Conservation (phyloP, 2,797 vertebrate genomes). For the Borostomias antarcticus region DNA sequence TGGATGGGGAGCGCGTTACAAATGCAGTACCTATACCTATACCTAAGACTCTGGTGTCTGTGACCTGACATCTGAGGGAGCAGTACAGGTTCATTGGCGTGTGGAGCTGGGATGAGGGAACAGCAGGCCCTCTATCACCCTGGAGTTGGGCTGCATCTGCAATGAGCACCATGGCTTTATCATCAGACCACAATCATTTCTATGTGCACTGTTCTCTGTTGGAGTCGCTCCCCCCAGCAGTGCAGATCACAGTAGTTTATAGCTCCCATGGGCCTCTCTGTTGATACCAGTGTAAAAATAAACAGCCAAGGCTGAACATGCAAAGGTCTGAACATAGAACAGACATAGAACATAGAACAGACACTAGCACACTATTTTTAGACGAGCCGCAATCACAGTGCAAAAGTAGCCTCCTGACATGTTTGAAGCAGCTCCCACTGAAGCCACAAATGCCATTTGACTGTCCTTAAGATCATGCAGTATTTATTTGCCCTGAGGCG, state of each 20-base stretch:
- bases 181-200: slow-evolving; percentile 39
- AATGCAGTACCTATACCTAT: background rate
- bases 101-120: slow-evolving; percentile 19
- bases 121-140: slow-evolving; percentile 13
- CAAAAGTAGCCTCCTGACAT: slow-evolving; percentile 60
- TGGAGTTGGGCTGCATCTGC: slow-evolving; percentile 7
- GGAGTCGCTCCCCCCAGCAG: slow-evolving; percentile 51
- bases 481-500: slow-evolving; percentile 45
- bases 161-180: slow-evolving; percentile 31
- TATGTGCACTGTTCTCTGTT: slow-evolving; percentile 31
- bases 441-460: slow-evolving; percentile 57
- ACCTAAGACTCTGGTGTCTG: slow-evolving; percentile 3
- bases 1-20: background rate
- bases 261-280: slow-evolving; percentile 41
- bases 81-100: slow-evolving; percentile 7
- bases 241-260: slow-evolving; percentile 58
- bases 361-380: slow-evolving; percentile 66
- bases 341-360: too few relatives aligned
- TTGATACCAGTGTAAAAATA: slow-evolving; percentile 72
- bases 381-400: slow-evolving; percentile 53
- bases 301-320: slow-evolving; percentile 41
- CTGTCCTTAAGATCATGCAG: slow-evolving; percentile 45
- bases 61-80: slow-evolving; percentile 9
- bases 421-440: slow-evolving; percentile 52
- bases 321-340: slow-evolving; percentile 63